Evolutionary conservation across 2,113 vertebrate genomes (phyloP).

Genomic region (Acrocephalus arundinaceus): DNA sequence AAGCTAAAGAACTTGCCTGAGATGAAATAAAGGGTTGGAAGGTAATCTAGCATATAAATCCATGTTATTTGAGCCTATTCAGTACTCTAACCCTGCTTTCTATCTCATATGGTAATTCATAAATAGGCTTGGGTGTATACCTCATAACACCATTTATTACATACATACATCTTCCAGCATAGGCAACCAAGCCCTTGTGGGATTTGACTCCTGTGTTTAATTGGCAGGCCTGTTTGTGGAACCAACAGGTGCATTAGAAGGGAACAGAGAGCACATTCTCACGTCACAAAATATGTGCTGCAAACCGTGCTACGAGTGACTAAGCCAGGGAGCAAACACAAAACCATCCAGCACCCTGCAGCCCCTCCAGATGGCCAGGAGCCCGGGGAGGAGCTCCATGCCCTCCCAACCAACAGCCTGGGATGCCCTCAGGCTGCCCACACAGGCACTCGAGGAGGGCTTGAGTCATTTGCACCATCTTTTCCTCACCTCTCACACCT

Average conservation of each 20-base stretch:
- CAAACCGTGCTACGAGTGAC: not conserved
- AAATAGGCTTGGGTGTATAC: conserved; percentile 29
- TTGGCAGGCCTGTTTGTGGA: conserved; percentile 23
- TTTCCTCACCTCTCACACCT: not conserved
- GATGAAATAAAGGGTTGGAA: not conserved
- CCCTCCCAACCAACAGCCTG: not conserved
- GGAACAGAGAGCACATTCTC: conserved; percentile 44
- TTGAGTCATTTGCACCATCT: not conserved
- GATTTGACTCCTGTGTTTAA: conserved; percentile 38
- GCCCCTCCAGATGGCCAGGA: not conserved
- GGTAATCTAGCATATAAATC: not conserved
- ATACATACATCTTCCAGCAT: conserved; percentile 17
- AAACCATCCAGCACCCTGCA: not conserved
- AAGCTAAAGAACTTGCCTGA: not conserved
- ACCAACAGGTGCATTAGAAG: conserved; percentile 19
- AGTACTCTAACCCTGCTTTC: not conserved
- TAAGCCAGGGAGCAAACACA: conserved; percentile 1
- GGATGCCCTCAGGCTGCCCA: not conserved
- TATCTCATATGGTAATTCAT: conserved; percentile 11
- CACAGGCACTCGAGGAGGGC: not conserved
- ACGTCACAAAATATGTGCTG: conserved; percentile 1
- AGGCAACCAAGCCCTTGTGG: conserved; percentile 25
- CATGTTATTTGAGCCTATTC: not conserved
- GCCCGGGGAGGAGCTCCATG: not conserved
- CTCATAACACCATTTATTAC: conserved; percentile 40